Conservation (phyloP, 2,888 invertebrate species). For the Molanna angustata region DNA sequence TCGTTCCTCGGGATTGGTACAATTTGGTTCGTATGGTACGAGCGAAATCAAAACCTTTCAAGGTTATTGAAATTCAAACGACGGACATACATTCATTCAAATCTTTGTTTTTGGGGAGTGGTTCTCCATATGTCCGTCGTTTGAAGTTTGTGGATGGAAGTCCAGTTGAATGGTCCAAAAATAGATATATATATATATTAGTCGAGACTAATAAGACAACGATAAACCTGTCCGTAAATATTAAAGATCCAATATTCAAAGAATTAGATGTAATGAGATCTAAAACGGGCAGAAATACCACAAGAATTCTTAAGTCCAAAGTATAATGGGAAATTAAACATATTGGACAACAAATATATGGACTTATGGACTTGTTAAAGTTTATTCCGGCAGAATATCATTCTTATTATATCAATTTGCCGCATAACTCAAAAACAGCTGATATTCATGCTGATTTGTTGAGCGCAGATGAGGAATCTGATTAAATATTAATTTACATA, state of each 20-base stretch:
- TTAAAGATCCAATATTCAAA: background rate
- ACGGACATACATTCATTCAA: conserved; percentile 1
- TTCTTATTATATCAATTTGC: background rate
- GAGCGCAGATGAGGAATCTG: conserved; percentile 1
- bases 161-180: background rate
- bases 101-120: background rate
- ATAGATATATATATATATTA: background rate
- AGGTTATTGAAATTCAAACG: background rate
- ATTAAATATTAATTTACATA: background rate
- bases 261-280: conserved; percentile 1
- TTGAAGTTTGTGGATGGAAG: conserved; percentile 5
- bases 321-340: background rate
- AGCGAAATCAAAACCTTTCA: background rate
- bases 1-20: conserved; percentile 2
- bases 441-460: conserved; percentile 1
- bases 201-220: background rate
- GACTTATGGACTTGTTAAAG: background rate
- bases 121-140: conserved; percentile 3
- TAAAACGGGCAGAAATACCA: background rate
- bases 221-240: background rate
- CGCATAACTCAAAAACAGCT: background rate
- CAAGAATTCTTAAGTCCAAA: background rate
- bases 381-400: conserved; percentile 4
- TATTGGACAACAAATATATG: background rate
- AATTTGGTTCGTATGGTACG: conserved; percentile 4